These are phyloP conservation scores for Apocheima hispidaria DNA, from an alignment of 2,888 invertebrate species.

Conservation along the genomic window DNA sequence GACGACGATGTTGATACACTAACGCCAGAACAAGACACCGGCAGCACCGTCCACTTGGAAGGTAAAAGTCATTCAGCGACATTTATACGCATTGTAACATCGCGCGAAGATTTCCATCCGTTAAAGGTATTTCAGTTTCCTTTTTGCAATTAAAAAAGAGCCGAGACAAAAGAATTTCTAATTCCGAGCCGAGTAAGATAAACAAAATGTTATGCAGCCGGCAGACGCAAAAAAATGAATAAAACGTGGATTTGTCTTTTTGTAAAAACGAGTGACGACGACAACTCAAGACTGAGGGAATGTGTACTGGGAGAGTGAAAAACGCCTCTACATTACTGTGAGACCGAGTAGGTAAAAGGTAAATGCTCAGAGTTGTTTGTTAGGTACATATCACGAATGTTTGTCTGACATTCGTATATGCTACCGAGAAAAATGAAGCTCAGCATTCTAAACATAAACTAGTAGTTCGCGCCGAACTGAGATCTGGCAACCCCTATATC, in stretches of 20 bases:
- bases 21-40: too few species aligned
- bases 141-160: constrained; percentile 76
- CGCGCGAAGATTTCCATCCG: constrained; percentile 57
- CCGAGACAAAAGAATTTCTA: constrained; percentile 80
- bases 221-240: constrained; percentile 68
- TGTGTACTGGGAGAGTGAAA: constrained; percentile 33
- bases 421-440: neutral
- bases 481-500: too few species aligned
- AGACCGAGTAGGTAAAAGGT: too few species aligned
- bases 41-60: too few species aligned
- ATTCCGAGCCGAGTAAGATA: constrained; percentile 75
- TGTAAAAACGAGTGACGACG: constrained; percentile 52
- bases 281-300: constrained; percentile 47
- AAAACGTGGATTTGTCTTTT: constrained; percentile 65
- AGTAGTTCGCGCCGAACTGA: too few species aligned
- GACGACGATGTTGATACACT: too few species aligned
- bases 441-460: neutral
- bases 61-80: too few species aligned
- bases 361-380: neutral
- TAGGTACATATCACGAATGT: constrained; percentile 1
- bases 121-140: constrained; percentile 67
- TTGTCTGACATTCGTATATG: constrained; percentile 8
- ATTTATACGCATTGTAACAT: constrained; percentile 51
- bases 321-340: constrained; percentile 9
- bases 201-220: constrained; percentile 67